Conservation (phyloP, 2,888 invertebrate species). For the Lycophotia porphyrea region DNA sequence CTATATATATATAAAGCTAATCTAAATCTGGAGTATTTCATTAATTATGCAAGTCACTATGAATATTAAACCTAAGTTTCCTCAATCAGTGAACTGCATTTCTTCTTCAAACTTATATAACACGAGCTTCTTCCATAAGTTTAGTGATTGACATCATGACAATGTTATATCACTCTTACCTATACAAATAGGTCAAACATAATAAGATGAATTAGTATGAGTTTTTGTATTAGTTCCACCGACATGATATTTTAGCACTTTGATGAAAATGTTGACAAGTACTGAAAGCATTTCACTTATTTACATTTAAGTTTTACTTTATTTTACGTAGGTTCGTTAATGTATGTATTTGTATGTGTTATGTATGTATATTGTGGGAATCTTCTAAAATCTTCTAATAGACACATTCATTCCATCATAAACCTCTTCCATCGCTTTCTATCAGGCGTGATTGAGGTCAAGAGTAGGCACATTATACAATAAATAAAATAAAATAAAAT, state of each 20-base stretch:
- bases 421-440: no score
- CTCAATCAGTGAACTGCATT: constrained; percentile 45
- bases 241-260: not conserved
- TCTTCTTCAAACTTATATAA: constrained; percentile 38
- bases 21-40: constrained; percentile 8
- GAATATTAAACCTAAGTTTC: constrained; percentile 28
- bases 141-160: constrained; percentile 24
- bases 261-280: not conserved
- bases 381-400: no score
- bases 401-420: no score
- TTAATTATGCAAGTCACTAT: constrained; percentile 35
- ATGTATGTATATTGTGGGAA: no score
- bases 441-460: no score
- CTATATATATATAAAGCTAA: not conserved
- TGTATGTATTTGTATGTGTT: no score
- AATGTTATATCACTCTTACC: constrained; percentile 39
- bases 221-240: constrained; percentile 2
- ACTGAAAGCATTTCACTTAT: not conserved
- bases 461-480: no score
- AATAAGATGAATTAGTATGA: not conserved
- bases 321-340: not conserved
- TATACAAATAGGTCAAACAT: constrained; percentile 23
- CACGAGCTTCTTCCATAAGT: constrained; percentile 13
- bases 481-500: no score
- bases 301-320: not conserved